Conservation (phyloP, 2,797 vertebrate species). For the Tiaroga cobitis region DNA sequence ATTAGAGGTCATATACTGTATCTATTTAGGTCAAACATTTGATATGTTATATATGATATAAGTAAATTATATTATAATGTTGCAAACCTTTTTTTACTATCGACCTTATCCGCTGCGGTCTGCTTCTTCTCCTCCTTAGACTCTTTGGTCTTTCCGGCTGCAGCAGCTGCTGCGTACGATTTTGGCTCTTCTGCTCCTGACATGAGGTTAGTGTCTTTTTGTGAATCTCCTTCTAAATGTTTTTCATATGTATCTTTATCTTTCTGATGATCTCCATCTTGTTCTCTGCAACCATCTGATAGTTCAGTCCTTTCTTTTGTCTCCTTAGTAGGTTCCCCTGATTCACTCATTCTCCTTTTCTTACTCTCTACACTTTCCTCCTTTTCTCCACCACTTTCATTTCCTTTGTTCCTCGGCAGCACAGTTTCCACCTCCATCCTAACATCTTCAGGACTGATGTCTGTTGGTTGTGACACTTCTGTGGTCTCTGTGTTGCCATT, state of each 20-base stretch:
- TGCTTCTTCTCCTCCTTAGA: background rate
- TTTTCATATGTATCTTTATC: background rate
- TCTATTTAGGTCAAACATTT: background rate
- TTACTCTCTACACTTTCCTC: constrained; percentile 15
- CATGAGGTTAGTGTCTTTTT: background rate
- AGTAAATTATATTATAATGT: background rate
- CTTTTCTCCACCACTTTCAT: constrained; percentile 1
- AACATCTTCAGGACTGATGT: constrained; percentile 13
- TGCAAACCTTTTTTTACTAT: constrained; percentile 8
- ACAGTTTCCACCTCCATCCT: constrained; percentile 21
- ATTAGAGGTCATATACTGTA: background rate
- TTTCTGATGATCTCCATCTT: background rate
- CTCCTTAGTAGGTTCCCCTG: background rate
- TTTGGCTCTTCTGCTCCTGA: background rate
- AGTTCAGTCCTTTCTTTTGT: background rate
- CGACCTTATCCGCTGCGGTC: background rate
- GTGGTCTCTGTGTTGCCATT: background rate
- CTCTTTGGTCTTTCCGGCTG: background rate
- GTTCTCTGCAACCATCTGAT: background rate
- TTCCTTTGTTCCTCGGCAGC: background rate
- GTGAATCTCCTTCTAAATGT: background rate
- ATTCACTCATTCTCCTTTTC: background rate
- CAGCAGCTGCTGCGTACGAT: constrained; percentile 27
- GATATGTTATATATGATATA: too few species aligned
- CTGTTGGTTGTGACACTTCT: background rate